phyloP scores from a whole-genome alignment of 2,797 vertebrate species.

The Podargus strigoides region DNA sequence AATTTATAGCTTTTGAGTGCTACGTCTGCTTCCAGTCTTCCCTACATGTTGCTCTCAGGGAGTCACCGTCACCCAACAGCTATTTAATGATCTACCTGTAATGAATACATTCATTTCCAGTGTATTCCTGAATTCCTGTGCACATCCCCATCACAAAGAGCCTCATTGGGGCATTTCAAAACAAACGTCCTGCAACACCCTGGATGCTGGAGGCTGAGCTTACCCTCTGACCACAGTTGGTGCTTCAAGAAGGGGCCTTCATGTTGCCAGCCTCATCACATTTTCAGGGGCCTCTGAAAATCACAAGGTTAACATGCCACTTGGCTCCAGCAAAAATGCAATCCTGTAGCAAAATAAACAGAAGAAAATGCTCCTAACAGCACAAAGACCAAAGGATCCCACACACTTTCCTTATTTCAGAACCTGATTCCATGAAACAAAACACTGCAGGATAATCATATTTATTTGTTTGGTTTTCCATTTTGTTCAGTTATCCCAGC shows the following conservation, averaged over 20 bases:
- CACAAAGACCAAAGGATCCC: background rate
- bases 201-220: background rate
- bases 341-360: conserved; percentile 20
- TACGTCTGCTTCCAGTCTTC: background rate
- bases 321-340: background rate
- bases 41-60: background rate
- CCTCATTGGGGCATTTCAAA: background rate
- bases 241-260: background rate
- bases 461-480: conserved; percentile 59
- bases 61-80: background rate
- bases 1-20: background rate
- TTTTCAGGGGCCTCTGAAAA: background rate
- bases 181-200: background rate
- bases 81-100: background rate
- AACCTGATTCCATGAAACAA: background rate
- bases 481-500: conserved; percentile 38
- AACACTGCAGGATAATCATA: conserved; percentile 38
- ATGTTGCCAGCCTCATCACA: background rate
- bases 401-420: background rate
- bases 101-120: background rate
- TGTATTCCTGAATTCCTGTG: background rate
- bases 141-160: background rate
- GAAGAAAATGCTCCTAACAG: background rate
- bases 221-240: background rate
- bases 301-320: background rate